Conservation (phyloP, 2,797 vertebrate genomes). For the Enteromius argenteus region DNA sequence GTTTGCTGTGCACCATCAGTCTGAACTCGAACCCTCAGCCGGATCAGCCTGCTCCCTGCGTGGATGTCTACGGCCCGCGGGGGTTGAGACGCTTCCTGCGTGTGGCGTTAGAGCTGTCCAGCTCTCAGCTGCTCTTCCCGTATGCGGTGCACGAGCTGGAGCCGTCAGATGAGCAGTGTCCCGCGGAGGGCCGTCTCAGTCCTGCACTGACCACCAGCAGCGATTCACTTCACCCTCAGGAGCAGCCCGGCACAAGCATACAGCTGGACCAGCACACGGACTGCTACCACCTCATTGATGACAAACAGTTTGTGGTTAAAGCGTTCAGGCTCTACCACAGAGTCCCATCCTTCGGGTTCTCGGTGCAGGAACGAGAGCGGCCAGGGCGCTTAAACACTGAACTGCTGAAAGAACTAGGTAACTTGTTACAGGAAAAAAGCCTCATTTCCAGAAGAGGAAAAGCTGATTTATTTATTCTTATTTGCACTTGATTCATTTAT, state of each 20-base stretch:
- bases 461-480: neutral
- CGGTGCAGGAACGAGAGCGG: conserved; percentile 84
- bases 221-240: conserved; percentile 75
- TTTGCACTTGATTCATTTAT: neutral
- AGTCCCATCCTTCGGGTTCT: conserved; percentile 92
- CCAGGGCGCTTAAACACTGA: conserved; percentile 85
- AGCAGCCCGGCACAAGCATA: conserved; percentile 77
- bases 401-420: conserved; percentile 87
- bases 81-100: conserved; percentile 85
- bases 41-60: conserved; percentile 63
- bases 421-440: neutral
- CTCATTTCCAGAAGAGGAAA: neutral
- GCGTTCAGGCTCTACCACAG: conserved; percentile 92
- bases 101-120: conserved; percentile 85
- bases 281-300: conserved; percentile 83
- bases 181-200: conserved; percentile 75
- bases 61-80: conserved; percentile 89
- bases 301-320: conserved; percentile 82
- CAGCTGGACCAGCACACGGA: conserved; percentile 73
- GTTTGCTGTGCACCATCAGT: conserved; percentile 91
- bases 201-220: conserved; percentile 55
- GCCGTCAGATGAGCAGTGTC: conserved; percentile 87
- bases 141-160: conserved; percentile 90
- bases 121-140: conserved; percentile 85
- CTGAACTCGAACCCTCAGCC: conserved; percentile 77